Evolutionary conservation across 2,888 invertebrate species (phyloP).

Genomic region (Melinaea menophilus): DNA sequence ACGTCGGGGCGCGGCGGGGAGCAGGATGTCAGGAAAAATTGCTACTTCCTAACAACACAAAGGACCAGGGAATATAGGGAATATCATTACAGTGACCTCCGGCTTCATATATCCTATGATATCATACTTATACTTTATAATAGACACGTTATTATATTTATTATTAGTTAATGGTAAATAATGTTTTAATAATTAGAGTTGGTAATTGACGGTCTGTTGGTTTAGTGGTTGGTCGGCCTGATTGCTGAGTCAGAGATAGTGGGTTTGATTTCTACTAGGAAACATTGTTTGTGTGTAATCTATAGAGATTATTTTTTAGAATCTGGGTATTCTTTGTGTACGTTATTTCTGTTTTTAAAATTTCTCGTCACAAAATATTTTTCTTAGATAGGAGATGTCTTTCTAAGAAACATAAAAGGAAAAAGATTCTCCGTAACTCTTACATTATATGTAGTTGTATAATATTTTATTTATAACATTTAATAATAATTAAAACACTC

Average conservation of each 20-base stretch:
- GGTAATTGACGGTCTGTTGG: no score
- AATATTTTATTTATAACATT: not conserved
- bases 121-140: conserved; percentile 3
- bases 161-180: not conserved
- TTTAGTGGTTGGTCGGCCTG: no score
- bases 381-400: no score
- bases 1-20: conserved; percentile 34
- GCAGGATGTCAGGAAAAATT: conserved; percentile 42
- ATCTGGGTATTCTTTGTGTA: no score
- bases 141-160: conserved; percentile 6
- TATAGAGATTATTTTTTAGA: no score
- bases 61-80: conserved; percentile 21
- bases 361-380: no score
- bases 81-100: conserved; percentile 30
- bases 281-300: no score
- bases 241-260: no score
- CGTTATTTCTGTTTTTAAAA: no score
- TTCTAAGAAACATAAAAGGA: no score
- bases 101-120: conserved; percentile 8
- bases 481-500: not conserved
- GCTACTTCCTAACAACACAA: conserved; percentile 34
- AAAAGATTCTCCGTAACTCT: not conserved
- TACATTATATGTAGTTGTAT: not conserved
- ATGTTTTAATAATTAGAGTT: no score
- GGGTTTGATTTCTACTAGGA: no score